These are phyloP conservation scores for Circaetus cinerascens DNA, from an alignment of 2,113 vertebrate species.

Conservation along the genomic window DNA sequence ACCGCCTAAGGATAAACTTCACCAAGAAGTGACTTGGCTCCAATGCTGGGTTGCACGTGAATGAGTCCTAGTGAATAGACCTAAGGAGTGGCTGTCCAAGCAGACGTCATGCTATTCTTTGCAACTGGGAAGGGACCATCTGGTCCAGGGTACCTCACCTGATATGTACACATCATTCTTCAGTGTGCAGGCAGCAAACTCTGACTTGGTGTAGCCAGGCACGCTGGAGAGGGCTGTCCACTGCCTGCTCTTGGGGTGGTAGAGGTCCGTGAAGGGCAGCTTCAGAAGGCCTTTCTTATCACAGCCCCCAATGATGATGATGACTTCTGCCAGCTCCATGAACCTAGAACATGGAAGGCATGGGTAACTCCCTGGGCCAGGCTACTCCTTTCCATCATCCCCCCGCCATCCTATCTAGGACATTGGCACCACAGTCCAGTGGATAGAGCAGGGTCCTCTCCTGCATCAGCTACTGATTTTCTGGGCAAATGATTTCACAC, in stretches of 20 bases:
- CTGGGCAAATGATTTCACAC: not conserved
- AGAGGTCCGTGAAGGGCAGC: conserved; percentile 72
- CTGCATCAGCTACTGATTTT: not conserved
- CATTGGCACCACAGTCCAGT: not conserved
- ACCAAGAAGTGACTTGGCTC: not conserved
- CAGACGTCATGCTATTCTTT: not conserved
- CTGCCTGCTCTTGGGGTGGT: conserved; percentile 68
- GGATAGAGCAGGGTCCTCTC: not conserved
- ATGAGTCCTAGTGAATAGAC: not conserved
- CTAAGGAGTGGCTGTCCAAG: not conserved
- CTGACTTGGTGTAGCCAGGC: conserved; percentile 78
- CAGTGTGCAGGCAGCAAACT: conserved; percentile 79
- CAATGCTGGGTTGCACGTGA: not conserved
- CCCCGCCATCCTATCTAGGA: not conserved
- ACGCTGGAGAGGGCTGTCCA: conserved; percentile 75
- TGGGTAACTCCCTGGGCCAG: not conserved
- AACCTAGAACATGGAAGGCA: conserved; percentile 56
- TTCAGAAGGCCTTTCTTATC: conserved; percentile 75
- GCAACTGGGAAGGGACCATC: not conserved
- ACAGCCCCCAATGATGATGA: conserved; percentile 79
- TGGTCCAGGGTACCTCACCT: conserved; percentile 61
- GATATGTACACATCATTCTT: conserved; percentile 83
- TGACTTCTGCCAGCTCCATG: conserved; percentile 76
- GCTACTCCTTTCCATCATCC: not conserved
- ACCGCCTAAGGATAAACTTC: not conserved